Evolutionary conservation across 2,797 vertebrate species (phyloP), one percentile per base, ranked within the genome.

Genomic region (Acanthopagrus latus): DNA sequence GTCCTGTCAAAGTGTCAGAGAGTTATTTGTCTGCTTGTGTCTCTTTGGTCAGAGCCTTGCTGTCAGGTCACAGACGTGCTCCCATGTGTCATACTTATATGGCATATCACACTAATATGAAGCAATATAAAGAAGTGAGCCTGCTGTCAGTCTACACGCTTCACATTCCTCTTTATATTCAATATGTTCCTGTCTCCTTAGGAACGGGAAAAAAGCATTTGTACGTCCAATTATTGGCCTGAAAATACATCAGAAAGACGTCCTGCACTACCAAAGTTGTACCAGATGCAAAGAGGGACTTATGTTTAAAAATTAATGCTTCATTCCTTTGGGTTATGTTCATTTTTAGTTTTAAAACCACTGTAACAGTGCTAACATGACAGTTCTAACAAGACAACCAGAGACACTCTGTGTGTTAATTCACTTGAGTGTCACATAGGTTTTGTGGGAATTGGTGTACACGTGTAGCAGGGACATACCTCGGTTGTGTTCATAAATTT

Each of bases 1-100:
- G 70, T 44, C 54, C 77, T 43, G 55, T 85, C 76, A 85, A n/a
- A 82, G 58, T 81, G 75, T 85, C 77, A 82, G 65, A 78, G 52
- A 64, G 47, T 81, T 60, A 74, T 82, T 73, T 86, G 74, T 88
- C 78, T 83, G 51, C 76, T 44, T 29, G 43, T 76, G 66, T 81
- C 60, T 72, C 72, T 68, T 76, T 64, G 78, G 80, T 80, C 80
- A 76, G 41, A 63, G 55, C 41, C 65, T 71, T 84, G 82, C 77
- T 70, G 56, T 74, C 68, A 55, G 74, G 75, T 83, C 68, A 66
- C 60, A 27, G 56, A 25, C 10, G 0, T 77, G 64, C 68, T 71
- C 76, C 66, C 51, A 47, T 62, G 17, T 79, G 72, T 82, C 77
- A 62, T n/a, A 70, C 55, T 55, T 50, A 16, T 48, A 33, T 82